Evolutionary conservation across 2,888 invertebrate genomes (phyloP), one percentile per base, ranked within the genome.

Genomic region (Cynaeus angustus): DNA sequence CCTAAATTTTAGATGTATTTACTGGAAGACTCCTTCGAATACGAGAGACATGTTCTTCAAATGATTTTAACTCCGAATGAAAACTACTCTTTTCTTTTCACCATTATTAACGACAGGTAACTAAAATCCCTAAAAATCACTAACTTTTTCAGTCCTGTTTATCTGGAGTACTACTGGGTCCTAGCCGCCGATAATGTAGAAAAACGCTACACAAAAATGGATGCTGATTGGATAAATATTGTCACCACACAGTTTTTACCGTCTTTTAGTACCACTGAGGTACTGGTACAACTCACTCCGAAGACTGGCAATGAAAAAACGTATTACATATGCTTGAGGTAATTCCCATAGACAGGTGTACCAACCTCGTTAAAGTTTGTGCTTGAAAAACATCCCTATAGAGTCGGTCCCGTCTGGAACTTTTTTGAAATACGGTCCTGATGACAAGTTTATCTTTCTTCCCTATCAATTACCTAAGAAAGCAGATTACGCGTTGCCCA

Each of bases 261-360:
- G 1, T 77, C 81, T 6, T 79, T 80, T 41, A 79, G 82, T 1
- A 70, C 64, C 0, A 76, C 78, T 1, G 78, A 78, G 8, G 84
- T 86, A 67, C 74, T 76, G 10, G 71, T 86, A 12, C 72, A 72
- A 16, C 75, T 80, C 5, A 67, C 65, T 61, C 68, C 79, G n/a
- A 71, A 74, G 45, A 72, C 77, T 55, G 53, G 78, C 21, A 21
- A 46, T 3, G 55, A 72, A 6, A 83, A 81, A 21, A 73, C 77
- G 41, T 84, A 84, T 71, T 77, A 80, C 38, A 50, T 38, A 14
- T 50, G 33, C 16, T 12, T 85, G 55, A 80, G 78, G 86, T 85
- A 43, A 43, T 3, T 7, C 6, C 6, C 46, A 2, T 33, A 4
- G 3, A 38, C 1, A 56, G 13, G n/a, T 3, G 3, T 45, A 21